Evolutionary conservation across 2,113 vertebrate genomes (phyloP), one percentile per base, ranked within the genome.

Genomic region (Dipodomys stephensi): DNA sequence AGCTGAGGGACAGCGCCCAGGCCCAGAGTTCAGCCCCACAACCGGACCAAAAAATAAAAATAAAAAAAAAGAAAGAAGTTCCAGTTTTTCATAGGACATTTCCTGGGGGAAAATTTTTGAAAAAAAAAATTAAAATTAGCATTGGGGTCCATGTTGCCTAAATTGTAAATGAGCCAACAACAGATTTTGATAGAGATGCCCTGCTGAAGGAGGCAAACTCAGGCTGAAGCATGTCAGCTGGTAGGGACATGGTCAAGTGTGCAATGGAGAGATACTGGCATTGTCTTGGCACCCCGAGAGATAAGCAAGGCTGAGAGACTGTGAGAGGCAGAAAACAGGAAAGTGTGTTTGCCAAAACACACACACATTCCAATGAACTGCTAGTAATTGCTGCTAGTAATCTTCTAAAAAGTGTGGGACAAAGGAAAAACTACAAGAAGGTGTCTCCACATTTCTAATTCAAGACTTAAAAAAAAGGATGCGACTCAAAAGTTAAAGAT

Each of bases 301-400:
- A 95, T 80, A 93, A 91, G 71, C 78, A 79, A 85, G 64, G 25
- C 25, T 68, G 74, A 69, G 46, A 91, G 35, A 77, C 81, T 86
- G 67, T 64, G 69, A 69, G 46, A 91, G 35, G 73, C 81, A 89
- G 71, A 96, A 95, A 94, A 95, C 83, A 96, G 96, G 91, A 95
- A 68, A 87, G 30, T 25, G 49, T 44, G 44, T 57, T 86, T 92
- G 93, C 87, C 89, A 96, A 96, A 92, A 85, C 67, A 80, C 53
- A 57, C 49, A 88, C 86, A 92, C 80, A 94, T 96, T 92, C 92
- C 88, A 72, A 62, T 53, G 44, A 64, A 62, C 0, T 95, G 80
- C 39, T 39, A 39, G 39, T 39, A 93, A 92, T 92, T 49, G 94
- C 7, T 68, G 83, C 67, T 90, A 32, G 28, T 90, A 60, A 85